Conservation (phyloP, 2,888 invertebrate genomes). For the Frankliniella intonsa region DNA sequence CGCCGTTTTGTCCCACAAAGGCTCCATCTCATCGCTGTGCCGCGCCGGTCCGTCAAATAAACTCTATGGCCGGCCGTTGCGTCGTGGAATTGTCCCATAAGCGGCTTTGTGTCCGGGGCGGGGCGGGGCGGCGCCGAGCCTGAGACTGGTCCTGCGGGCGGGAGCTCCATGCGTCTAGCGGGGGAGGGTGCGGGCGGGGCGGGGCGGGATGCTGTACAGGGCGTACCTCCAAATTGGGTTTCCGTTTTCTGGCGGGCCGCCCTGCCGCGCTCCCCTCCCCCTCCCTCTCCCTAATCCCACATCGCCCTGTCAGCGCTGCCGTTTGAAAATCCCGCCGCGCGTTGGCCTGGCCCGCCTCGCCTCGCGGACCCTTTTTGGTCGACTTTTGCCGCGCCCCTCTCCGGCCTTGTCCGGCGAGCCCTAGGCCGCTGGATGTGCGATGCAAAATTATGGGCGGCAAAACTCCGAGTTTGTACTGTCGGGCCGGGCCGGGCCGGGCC, state of each 20-base stretch:
- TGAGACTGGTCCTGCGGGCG: too few relatives aligned
- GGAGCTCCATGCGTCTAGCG: background rate
- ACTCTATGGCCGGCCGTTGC: background rate
- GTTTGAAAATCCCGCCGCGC: background rate
- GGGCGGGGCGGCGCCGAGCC: background rate
- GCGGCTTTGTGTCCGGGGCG: background rate
- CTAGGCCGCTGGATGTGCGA: background rate
- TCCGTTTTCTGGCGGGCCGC: background rate
- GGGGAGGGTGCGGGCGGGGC: background rate
- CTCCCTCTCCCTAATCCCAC: background rate
- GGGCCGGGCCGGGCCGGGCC: background rate
- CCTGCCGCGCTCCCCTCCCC: background rate
- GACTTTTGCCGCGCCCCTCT: background rate
- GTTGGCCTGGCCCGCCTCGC: too few relatives aligned
- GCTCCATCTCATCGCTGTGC: too few relatives aligned
- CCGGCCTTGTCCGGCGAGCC: background rate
- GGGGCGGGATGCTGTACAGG: background rate
- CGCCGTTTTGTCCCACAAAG: too few relatives aligned
- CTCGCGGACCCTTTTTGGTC: background rate
- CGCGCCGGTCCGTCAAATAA: background rate
- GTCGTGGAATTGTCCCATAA: background rate
- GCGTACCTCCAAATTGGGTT: constrained; percentile 2
- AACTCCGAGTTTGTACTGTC: too few relatives aligned
- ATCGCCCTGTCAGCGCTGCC: background rate
- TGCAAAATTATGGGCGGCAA: too few relatives aligned